phyloP scores from a whole-genome alignment of 2,113 vertebrate genomes.

The Neolamprologus fasciatus region DNA sequence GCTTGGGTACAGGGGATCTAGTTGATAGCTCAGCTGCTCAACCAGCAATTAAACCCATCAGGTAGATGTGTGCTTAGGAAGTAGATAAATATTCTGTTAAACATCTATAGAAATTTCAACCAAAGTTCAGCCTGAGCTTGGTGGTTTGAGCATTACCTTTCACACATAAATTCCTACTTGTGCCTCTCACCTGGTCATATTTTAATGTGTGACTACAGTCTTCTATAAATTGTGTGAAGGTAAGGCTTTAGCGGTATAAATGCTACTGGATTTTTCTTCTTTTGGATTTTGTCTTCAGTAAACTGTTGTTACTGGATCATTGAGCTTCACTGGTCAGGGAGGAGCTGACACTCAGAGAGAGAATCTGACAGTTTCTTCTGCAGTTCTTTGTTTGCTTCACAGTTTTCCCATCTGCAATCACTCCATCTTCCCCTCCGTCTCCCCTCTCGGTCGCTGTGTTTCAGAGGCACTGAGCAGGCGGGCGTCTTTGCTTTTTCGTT shows the following conservation, averaged over 20 bases:
- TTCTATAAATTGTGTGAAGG: background rate
- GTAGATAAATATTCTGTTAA: background rate
- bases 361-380: background rate
- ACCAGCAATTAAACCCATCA: background rate
- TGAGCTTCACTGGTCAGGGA: background rate
- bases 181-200: background rate
- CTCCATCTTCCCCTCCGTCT: background rate
- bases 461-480: background rate
- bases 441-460: background rate
- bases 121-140: background rate
- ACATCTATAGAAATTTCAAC: background rate
- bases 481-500: conserved; percentile 1
- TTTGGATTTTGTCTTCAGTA: background rate
- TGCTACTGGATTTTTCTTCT: background rate
- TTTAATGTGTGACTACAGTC: background rate
- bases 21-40: background rate
- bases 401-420: background rate
- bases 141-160: background rate
- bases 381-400: background rate
- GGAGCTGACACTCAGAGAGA: background rate
- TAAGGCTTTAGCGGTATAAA: background rate
- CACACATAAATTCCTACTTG: background rate
- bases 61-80: background rate
- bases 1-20: background rate
- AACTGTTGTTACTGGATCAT: background rate